These are phyloP conservation scores for Netta rufina DNA, from an alignment of 2,797 vertebrate species.

Conservation along the genomic window DNA sequence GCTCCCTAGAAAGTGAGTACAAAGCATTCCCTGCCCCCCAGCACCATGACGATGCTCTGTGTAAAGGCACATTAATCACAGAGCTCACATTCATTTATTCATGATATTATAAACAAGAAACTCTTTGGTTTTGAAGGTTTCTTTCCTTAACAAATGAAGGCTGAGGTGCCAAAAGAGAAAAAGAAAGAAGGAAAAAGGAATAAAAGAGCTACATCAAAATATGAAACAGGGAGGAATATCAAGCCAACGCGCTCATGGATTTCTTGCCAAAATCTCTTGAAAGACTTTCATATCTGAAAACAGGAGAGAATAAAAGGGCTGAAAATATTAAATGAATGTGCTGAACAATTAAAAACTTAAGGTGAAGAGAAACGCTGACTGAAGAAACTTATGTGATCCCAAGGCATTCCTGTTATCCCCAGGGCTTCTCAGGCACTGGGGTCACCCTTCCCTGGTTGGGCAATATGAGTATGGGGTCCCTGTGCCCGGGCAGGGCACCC, in stretches of 20 bases:
- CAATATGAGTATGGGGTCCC: not conserved
- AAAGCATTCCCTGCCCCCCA: not conserved
- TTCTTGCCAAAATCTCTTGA: constrained; percentile 41
- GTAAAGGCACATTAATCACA: constrained; percentile 40
- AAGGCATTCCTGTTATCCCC: not conserved
- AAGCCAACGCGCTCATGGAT: not conserved
- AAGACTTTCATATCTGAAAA: constrained; percentile 16
- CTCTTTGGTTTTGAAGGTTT: constrained; percentile 13
- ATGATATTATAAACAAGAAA: not conserved
- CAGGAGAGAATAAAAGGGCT: not conserved
- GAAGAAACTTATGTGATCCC: not conserved
- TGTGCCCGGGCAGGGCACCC: not conserved
- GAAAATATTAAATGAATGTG: not conserved
- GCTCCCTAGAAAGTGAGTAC: not conserved
- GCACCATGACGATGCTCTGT: not conserved
- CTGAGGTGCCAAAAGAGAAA: not conserved
- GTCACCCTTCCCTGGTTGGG: not conserved
- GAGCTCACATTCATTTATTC: not conserved
- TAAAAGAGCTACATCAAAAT: not conserved
- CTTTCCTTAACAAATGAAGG: constrained; percentile 20
- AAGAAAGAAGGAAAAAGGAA: not conserved
- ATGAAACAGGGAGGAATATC: not conserved
- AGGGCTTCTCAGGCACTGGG: not conserved
- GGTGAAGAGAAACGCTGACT: not conserved
- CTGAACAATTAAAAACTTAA: not conserved